A percentile compares a stretch with the other conserved stretches of the same genome.
Evolutionary conservation across 2,797 vertebrate genomes (phyloP).

Genomic region (Gouania willdenowi): DNA sequence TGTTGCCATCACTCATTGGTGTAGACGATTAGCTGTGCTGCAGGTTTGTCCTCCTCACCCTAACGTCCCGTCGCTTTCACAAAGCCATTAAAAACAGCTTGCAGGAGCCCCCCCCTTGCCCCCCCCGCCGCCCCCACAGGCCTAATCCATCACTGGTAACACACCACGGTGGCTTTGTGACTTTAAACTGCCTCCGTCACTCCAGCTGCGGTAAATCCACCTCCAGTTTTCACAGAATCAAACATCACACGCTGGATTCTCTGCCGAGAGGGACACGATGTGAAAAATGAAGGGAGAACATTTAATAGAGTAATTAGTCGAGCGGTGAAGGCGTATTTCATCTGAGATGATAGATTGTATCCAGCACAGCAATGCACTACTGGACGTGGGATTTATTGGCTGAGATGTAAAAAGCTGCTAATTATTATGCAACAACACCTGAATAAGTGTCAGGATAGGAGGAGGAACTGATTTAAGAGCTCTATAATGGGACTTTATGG

Average conservation of each 20-base stretch:
- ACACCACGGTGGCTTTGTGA: slow-evolving; percentile 14
- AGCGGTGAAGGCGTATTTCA: not conserved
- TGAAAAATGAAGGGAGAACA: not conserved
- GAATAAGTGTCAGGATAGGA: slow-evolving; percentile 12
- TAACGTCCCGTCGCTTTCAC: slow-evolving; percentile 2
- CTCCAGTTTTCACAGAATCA: not conserved
- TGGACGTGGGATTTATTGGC: slow-evolving; percentile 1
- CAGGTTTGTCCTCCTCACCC: slow-evolving; percentile 2
- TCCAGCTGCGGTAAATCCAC: not conserved
- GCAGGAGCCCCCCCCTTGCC: slow-evolving; percentile 14
- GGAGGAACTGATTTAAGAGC: no score
- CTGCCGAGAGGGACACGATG: not conserved
- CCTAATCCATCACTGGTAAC: slow-evolving; percentile 24
- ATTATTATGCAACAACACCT: slow-evolving; percentile 11
- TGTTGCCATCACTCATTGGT: no score
- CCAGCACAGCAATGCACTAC: slow-evolving; percentile 7
- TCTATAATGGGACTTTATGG: no score
- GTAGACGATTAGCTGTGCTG: not conserved
- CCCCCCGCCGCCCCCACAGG: slow-evolving; percentile 16
- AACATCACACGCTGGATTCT: not conserved
- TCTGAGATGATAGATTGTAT: slow-evolving; percentile 15
- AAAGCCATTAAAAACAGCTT: slow-evolving; percentile 21
- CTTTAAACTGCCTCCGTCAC: slow-evolving; percentile 5
- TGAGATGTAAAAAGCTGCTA: slow-evolving; percentile 14
- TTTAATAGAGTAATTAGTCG: slow-evolving; percentile 12